Percentiles rank a stretch among this genome's conserved stretches.
These are phyloP conservation scores for Accipiter superciliosus DNA, from an alignment of 2,797 vertebrate species.

Conservation along the genomic window DNA sequence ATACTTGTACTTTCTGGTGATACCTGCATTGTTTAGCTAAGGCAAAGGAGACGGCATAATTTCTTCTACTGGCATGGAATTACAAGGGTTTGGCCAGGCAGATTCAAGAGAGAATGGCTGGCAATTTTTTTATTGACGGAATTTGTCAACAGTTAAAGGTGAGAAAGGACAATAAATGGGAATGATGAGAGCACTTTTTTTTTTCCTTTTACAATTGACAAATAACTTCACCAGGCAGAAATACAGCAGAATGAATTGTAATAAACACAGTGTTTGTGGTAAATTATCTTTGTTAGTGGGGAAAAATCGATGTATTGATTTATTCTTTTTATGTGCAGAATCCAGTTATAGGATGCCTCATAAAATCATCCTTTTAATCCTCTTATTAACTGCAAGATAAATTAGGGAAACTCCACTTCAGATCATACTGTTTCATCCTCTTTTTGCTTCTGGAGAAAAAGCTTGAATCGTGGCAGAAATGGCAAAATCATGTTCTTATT, in stretches of 20 bases:
- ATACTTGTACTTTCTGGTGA: constrained; percentile 64
- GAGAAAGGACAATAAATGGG: constrained; percentile 13
- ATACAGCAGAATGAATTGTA: constrained; percentile 31
- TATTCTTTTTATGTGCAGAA: constrained; percentile 38
- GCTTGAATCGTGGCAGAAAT: neutral
- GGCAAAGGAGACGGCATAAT: constrained; percentile 78
- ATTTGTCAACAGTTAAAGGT: constrained; percentile 74
- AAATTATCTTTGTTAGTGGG: constrained; percentile 66
- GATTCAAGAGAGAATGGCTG: constrained; percentile 81
- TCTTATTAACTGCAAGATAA: neutral
- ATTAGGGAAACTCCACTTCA: neutral
- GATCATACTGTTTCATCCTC: neutral
- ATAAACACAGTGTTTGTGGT: constrained; percentile 28
- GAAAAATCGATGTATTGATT: constrained; percentile 26
- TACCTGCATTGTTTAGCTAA: constrained; percentile 79
- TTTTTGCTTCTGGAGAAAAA: neutral
- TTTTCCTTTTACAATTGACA: neutral
- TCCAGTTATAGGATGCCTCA: neutral
- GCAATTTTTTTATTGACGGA: constrained; percentile 80
- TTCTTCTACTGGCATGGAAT: constrained; percentile 78
- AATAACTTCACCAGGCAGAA: constrained; percentile 34
- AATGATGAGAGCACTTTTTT: neutral
- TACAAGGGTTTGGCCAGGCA: constrained; percentile 74
- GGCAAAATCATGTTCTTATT: neutral
- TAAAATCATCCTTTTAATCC: constrained; percentile 51